Evolutionary conservation across 2,113 vertebrate genomes (phyloP).

Genomic region (Anhinga rufa): DNA sequence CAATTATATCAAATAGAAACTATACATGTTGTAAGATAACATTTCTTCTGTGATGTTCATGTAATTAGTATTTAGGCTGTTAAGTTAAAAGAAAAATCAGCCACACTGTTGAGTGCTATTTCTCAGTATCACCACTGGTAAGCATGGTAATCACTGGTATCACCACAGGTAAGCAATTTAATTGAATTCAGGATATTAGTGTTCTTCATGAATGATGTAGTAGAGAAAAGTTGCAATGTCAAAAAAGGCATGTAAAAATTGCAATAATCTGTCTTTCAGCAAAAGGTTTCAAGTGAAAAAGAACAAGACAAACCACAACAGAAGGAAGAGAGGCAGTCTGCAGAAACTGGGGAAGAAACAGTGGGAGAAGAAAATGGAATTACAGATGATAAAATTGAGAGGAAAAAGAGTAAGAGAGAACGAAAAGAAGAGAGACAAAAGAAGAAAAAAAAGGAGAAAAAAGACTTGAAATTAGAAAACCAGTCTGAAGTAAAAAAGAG

Average conservation of each 20-base stretch:
- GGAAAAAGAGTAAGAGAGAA: constrained; percentile 83
- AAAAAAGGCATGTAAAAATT: neutral
- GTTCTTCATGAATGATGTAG: neutral
- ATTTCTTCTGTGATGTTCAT: neutral
- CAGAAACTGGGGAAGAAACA: neutral
- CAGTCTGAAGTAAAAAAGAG: constrained; percentile 37
- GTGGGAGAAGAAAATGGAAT: neutral
- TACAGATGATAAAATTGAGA: constrained; percentile 22
- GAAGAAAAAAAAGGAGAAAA: constrained; percentile 76
- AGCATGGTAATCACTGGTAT: neutral
- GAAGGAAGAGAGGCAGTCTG: neutral
- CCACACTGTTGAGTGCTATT: neutral
- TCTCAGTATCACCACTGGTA: neutral
- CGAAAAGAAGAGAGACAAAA: constrained; percentile 83
- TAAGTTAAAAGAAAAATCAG: neutral
- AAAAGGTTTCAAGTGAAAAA: constrained; percentile 36
- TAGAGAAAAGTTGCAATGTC: neutral
- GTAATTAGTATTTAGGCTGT: neutral
- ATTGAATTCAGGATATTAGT: neutral
- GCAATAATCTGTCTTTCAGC: neutral
- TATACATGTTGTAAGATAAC: neutral
- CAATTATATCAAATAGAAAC: neutral
- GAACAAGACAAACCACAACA: neutral
- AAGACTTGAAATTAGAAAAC: constrained; percentile 57
- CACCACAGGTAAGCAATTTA: neutral